Evolutionary conservation across 2,888 invertebrate species (phyloP), one percentile per base, ranked within the genome.

Genomic region (Lasius platythorax): DNA sequence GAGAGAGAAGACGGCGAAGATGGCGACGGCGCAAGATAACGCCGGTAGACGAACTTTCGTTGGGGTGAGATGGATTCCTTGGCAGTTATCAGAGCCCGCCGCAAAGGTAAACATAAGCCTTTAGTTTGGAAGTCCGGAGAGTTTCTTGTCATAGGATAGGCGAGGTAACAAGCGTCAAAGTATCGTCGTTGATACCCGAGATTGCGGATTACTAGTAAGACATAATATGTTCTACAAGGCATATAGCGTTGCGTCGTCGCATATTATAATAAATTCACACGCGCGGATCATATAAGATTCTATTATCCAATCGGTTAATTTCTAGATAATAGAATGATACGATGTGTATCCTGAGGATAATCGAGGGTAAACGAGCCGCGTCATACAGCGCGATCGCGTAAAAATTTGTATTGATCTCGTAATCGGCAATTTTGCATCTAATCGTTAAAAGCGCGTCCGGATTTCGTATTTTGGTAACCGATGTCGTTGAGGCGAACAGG

Each of bases 41-140:
- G 90, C 82, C 91, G 93, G 93, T 92, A 92, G 90, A 88, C 88
- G 87, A 93, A 93, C 91, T 92, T 92, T 90, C 87, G n/a, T 37
- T 37, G 84, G 72, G 76, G 83, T 86, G 90, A 88, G 88, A 91
- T 87, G 88, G 90, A 91, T 92, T 92, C 85, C 91, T 88, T 74
- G 76, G 66, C 70, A 83, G 88, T 90, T 90, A 90, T 90, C 90
- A 84, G 85, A 87, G 81, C 28, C 82, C 74, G 86, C 85, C 86
- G 85, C 84, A 85, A 86, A 87, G 87, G 70, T 83, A 84, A 83
- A 73, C 85, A 87, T 73, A 74, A 84, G 73, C 82, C 88, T 78
- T 76, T 67, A 82, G 64, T 79, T 79, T 85, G 68, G 78, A 66
- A 79, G 66, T 70, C 46, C 79, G 67, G 46, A 53, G 82, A 85